These are phyloP conservation scores for Trichogramma evanescens DNA, from an alignment of 2,888 invertebrate genomes.

Conservation along the genomic window DNA sequence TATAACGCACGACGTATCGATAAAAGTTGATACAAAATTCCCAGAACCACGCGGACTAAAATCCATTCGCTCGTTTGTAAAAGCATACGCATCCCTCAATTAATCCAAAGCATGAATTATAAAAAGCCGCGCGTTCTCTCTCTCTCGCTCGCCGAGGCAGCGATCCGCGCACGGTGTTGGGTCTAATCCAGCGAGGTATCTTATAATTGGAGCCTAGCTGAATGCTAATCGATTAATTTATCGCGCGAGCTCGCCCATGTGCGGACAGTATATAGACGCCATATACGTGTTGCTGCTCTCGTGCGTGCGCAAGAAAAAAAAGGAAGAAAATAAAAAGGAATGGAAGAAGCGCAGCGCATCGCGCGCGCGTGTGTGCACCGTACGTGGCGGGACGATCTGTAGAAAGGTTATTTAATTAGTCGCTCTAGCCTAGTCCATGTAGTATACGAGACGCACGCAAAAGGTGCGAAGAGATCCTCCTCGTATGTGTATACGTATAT, in stretches of 20 bases:
- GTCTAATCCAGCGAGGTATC: slow-evolving; percentile 3
- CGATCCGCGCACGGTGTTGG: background rate
- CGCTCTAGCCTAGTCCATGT: too few relatives aligned
- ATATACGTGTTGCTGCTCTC: too few relatives aligned
- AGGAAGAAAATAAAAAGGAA: too few relatives aligned
- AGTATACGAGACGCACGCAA: too few relatives aligned
- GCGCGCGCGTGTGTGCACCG: too few relatives aligned
- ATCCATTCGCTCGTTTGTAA: background rate
- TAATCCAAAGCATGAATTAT: slow-evolving; percentile 16
- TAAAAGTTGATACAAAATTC: background rate
- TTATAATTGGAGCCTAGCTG: slow-evolving; percentile 11
- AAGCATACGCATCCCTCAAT: slow-evolving; percentile 4
- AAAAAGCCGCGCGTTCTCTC: slow-evolving; percentile 12
- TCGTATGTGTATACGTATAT: too few relatives aligned
- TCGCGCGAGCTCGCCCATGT: background rate
- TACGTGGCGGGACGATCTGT: too few relatives aligned
- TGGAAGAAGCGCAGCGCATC: too few relatives aligned
- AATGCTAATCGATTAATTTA: slow-evolving; percentile 19
- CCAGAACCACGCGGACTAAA: background rate
- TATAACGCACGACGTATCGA: background rate
- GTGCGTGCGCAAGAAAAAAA: too few relatives aligned
- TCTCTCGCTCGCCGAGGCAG: background rate
- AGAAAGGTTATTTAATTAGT: too few relatives aligned
- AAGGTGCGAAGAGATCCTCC: too few relatives aligned
- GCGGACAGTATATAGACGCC: background rate